phyloP scores from a whole-genome alignment of 2,888 invertebrate genomes.

The Papilio gigon region DNA sequence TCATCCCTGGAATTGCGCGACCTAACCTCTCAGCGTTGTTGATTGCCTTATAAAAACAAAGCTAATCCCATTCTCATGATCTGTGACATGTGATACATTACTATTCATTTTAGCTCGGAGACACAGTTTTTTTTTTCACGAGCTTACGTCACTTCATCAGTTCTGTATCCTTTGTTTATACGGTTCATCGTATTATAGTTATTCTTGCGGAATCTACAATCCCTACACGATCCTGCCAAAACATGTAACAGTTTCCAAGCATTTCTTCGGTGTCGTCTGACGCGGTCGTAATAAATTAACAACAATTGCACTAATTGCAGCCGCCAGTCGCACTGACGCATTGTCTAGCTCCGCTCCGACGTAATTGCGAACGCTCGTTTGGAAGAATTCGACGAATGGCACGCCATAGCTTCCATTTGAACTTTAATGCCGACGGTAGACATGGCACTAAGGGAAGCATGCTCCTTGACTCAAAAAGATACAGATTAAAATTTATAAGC shows the following conservation, averaged over 20 bases:
- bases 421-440: conserved; percentile 46
- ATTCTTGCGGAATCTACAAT: background rate
- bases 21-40: conserved; percentile 20
- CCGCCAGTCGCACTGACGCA: conserved; percentile 75
- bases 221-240: conserved; percentile 36
- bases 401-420: conserved; percentile 54
- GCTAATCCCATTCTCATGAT: conserved; percentile 19
- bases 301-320: conserved; percentile 80
- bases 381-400: conserved; percentile 68
- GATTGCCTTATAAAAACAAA: conserved; percentile 23
- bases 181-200: background rate
- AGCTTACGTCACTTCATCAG: background rate
- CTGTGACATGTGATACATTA: conserved; percentile 13
- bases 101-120: background rate
- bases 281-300: conserved; percentile 74
- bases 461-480: background rate
- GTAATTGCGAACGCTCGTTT: conserved; percentile 63
- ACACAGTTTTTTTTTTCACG: conserved; percentile 1
- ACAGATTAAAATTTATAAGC: too few relatives aligned
- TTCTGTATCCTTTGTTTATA: background rate
- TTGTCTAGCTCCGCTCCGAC: conserved; percentile 71
- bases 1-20: conserved; percentile 14
- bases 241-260: conserved; percentile 48
- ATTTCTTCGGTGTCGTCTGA: conserved; percentile 56
- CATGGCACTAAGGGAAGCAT: conserved; percentile 47